Percentiles rank a stretch among this genome's conserved stretches.
These are phyloP conservation scores for Paramormyrops hopkinsi DNA, from an alignment of 2,797 vertebrate species.

Conservation along the genomic window DNA sequence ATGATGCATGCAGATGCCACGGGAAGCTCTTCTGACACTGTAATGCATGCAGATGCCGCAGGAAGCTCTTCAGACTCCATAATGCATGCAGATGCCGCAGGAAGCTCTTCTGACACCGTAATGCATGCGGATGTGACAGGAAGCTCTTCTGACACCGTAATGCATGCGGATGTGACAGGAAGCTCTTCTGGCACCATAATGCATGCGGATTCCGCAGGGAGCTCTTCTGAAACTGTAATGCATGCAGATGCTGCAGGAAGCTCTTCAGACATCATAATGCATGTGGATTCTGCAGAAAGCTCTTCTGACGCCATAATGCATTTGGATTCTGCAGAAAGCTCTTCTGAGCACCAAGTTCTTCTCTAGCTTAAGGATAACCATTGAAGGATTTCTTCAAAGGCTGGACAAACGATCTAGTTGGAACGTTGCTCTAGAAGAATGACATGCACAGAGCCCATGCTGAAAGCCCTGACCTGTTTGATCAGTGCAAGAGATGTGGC, in stretches of 20 bases:
- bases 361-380: background rate
- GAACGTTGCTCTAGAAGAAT: background rate
- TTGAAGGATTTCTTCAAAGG: background rate
- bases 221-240: background rate
- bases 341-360: background rate
- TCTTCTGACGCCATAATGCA: background rate
- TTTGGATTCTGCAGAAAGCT: background rate
- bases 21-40: background rate
- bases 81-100: background rate
- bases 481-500: background rate
- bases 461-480: background rate
- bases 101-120: background rate
- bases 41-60: background rate
- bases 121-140: background rate
- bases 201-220: background rate
- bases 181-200: background rate
- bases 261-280: background rate
- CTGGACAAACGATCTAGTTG: background rate
- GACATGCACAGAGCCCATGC: background rate
- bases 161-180: background rate
- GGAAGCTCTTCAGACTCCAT: background rate
- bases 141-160: background rate
- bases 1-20: background rate
- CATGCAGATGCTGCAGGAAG: background rate
- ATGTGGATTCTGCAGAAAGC: background rate